These are phyloP conservation scores for Tipula confusa DNA, from an alignment of 2,888 invertebrate genomes.

Conservation along the genomic window DNA sequence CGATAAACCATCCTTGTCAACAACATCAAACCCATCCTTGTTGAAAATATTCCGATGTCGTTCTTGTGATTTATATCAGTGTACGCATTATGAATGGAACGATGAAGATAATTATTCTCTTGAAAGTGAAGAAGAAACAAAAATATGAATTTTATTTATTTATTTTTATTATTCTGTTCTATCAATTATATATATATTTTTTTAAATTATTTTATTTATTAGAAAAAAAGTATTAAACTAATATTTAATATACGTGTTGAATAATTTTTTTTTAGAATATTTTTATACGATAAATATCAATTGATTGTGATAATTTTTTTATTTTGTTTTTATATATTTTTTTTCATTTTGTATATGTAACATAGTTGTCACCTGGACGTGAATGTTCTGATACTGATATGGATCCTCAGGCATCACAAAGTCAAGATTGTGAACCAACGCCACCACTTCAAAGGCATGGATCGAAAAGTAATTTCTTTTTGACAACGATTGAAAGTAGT, in stretches of 20 bases:
- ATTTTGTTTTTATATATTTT: too few species aligned
- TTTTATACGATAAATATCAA: background rate
- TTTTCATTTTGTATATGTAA: conserved; percentile 34
- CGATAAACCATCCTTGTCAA: background rate
- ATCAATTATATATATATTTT: conserved; percentile 8
- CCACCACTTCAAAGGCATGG: conserved; percentile 82
- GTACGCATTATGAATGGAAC: background rate
- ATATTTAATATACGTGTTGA: background rate
- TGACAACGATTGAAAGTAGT: conserved; percentile 60
- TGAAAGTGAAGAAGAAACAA: conserved; percentile 25
- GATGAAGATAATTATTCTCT: conserved; percentile 30
- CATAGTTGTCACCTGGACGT: conserved; percentile 79
- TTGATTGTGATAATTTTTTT: too few species aligned
- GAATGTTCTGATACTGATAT: conserved; percentile 78
- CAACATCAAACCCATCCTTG: background rate
- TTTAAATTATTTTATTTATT: background rate
- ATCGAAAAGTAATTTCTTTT: conserved; percentile 77
- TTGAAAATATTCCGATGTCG: background rate
- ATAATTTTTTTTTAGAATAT: conserved; percentile 13
- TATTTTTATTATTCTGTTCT: conserved; percentile 8
- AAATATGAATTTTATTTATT: background rate
- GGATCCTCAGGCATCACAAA: conserved; percentile 87
- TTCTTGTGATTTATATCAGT: conserved; percentile 28
- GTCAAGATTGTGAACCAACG: conserved; percentile 89
- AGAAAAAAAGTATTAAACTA: background rate